phyloP scores from a whole-genome alignment of 2,797 vertebrate genomes.

The Macropodus opercularis region DNA sequence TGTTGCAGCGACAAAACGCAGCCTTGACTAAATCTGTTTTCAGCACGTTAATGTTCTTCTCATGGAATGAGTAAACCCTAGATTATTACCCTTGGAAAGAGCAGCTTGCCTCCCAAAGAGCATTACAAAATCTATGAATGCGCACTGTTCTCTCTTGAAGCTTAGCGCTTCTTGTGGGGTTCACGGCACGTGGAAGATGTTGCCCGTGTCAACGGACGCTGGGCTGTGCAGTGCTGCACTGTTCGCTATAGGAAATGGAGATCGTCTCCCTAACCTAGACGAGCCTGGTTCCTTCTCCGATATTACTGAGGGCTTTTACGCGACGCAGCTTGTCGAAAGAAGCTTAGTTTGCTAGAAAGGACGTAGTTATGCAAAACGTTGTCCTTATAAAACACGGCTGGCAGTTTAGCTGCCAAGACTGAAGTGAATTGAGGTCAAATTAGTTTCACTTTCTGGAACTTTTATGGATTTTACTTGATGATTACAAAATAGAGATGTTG shows the following conservation, averaged over 20 bases:
- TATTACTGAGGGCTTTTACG: constrained; percentile 41
- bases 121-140: constrained; percentile 35
- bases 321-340: constrained; percentile 51
- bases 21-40: constrained; percentile 15
- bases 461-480: neutral
- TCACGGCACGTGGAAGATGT: constrained; percentile 2
- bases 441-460: neutral
- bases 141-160: constrained; percentile 4
- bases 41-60: constrained; percentile 14
- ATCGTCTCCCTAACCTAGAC: constrained; percentile 38
- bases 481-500: neutral
- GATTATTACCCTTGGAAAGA: constrained; percentile 37
- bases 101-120: constrained; percentile 9
- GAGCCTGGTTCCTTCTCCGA: constrained; percentile 24
- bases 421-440: constrained; percentile 28
- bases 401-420: constrained; percentile 32
- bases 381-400: constrained; percentile 42
- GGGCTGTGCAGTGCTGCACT: constrained; percentile 1
- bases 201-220: constrained; percentile 12
- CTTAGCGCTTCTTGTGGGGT: constrained; percentile 9
- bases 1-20: neutral
- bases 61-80: constrained; percentile 14
- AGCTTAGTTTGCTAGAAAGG: constrained; percentile 58
- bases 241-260: neutral
- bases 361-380: constrained; percentile 41